A percentile compares a stretch with the other conserved stretches of the same genome.
These are phyloP conservation scores for Mizuhopecten yessoensis DNA, from an alignment of 1,140 invertebrate species.

Conservation along the genomic window DNA sequence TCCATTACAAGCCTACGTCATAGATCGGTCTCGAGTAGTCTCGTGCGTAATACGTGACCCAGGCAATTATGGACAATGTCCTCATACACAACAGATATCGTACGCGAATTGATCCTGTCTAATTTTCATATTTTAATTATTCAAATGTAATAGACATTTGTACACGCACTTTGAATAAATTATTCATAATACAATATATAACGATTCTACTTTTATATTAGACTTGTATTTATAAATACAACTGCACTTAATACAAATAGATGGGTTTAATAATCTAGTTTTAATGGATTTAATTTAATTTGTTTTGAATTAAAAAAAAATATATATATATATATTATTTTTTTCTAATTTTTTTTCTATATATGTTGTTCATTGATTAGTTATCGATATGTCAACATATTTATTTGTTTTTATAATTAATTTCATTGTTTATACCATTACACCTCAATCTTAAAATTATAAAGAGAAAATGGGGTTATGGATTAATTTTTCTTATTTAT, in stretches of 20 bases:
- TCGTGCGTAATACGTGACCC: constrained; percentile 54
- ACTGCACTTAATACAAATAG: neutral
- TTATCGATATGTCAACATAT: neutral
- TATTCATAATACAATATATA: neutral
- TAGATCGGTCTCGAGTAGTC: constrained; percentile 51
- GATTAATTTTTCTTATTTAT: too few relatives aligned
- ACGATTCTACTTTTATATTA: neutral
- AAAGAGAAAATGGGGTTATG: too few relatives aligned
- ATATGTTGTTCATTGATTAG: too few relatives aligned
- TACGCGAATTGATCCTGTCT: neutral
- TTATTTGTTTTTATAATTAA: neutral
- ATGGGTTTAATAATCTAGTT: neutral
- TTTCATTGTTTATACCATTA: too few relatives aligned
- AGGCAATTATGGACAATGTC: constrained; percentile 32
- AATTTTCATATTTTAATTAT: constrained; percentile 28
- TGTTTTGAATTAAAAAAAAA: neutral
- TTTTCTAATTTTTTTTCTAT: too few relatives aligned
- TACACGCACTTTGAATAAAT: constrained; percentile 15
- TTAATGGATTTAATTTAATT: neutral
- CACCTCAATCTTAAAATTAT: too few relatives aligned
- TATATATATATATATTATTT: too few relatives aligned
- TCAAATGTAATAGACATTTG: constrained; percentile 30
- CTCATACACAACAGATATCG: neutral
- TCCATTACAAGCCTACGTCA: constrained; percentile 52
- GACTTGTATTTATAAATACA: neutral